phyloP scores from a whole-genome alignment of 64 coral and sea anemone species.

The Stichodactyla helianthus region DNA sequence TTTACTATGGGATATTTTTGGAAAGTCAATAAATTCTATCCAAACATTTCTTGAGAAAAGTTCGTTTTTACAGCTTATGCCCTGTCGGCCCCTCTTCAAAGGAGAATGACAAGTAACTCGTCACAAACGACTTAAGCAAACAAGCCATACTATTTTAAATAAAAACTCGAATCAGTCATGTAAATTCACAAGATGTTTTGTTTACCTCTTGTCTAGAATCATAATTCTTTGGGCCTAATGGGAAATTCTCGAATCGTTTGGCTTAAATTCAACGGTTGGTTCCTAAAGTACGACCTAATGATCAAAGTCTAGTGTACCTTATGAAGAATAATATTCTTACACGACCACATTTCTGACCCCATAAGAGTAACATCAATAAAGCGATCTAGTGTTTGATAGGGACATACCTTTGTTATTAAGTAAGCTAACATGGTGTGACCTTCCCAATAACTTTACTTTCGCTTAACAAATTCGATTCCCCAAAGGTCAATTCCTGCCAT shows the following conservation, averaged over 20 bases:
- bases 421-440: neutral
- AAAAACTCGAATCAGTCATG: constrained; percentile 35
- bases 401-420: neutral
- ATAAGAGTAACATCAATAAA: constrained; percentile 33
- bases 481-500: neutral
- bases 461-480: constrained; percentile 14
- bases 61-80: constrained; percentile 6
- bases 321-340: neutral
- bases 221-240: constrained; percentile 26
- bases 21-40: constrained; percentile 1
- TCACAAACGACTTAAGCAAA: constrained; percentile 1
- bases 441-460: neutral
- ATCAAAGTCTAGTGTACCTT: neutral
- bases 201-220: constrained; percentile 8
- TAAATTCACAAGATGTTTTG: constrained; percentile 20
- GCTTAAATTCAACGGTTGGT: neutral
- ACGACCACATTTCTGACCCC: constrained; percentile 6
- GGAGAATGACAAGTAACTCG: constrained; percentile 11
- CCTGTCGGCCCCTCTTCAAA: neutral
- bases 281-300: constrained; percentile 4
- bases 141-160: constrained; percentile 35
- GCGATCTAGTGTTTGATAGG: constrained; percentile 23
- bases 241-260: neutral
- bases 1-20: neutral
- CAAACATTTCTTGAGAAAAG: constrained; percentile 8